phyloP scores from a whole-genome alignment of 2,888 invertebrate genomes.

The Scaptomyza tumidula region DNA sequence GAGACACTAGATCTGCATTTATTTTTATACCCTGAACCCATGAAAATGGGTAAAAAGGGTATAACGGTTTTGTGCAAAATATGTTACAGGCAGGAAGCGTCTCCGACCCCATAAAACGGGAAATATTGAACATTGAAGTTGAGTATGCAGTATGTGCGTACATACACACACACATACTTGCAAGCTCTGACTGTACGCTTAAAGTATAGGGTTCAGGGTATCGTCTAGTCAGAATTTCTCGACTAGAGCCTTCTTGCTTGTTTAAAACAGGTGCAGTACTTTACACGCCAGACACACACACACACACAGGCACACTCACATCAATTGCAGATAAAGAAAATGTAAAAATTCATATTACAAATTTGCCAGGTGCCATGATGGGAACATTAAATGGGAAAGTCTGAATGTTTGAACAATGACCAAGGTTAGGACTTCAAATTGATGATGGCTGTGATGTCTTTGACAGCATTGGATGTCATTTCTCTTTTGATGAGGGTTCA shows the following conservation, averaged over 20 bases:
- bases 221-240: no score
- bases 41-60: no score
- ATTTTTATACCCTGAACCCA: no score
- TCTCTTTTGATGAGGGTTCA: conserved; percentile 66
- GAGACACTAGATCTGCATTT: conserved; percentile 6
- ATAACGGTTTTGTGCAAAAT: no score
- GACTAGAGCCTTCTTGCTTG: no score
- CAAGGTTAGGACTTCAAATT: conserved; percentile 44
- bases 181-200: no score
- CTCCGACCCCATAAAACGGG: no score
- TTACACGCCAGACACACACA: background rate
- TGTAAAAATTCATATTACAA: conserved; percentile 36
- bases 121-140: no score
- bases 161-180: no score
- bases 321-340: conserved; percentile 42
- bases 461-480: conserved; percentile 68
- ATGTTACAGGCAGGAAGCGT: no score
- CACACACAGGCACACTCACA: conserved; percentile 2
- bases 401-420: conserved; percentile 44
- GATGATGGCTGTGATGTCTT: conserved; percentile 66
- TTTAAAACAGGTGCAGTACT: conserved; percentile 17
- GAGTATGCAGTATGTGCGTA: no score
- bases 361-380: conserved; percentile 46
- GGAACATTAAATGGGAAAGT: conserved; percentile 33
- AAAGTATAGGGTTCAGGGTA: no score